Base-by-base conservation (phyloP, 2,113 vertebrate species). In the Erpornis zantholeuca region DNA sequence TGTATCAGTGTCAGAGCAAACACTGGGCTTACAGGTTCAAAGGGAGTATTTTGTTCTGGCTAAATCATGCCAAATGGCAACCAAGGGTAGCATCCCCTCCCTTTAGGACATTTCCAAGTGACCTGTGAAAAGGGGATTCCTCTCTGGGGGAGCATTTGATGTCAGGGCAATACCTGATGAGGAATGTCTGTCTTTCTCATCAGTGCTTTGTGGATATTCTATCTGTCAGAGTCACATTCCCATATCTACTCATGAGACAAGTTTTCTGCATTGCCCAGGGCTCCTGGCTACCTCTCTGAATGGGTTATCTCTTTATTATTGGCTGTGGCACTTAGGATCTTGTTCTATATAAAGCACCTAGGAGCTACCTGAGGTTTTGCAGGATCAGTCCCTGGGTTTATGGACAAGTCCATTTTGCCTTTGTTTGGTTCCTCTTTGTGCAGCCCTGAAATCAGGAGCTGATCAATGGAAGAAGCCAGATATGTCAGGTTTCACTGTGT, bases 401-500 rank as follows among this genome's bases (percentile, higher is more conserved):
- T 44, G 64, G 45, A 59, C 22, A 61, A 75, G 36, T 90, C 45
- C 3, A 0, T 82, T 92, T 94, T 28, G 1, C 35, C 38, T 88
- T 92, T 96, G n/a, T 73, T 86, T 78, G 31, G 11, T 18, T 91
- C 36, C 47, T 82, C 28, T 91, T 93, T 88, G 76, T 90, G 47
- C 24, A 69, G 40, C 21, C 47, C 25, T 68, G 79, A 42, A 88
- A 83, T 83, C 79, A 92, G 44, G 53, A 90, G 57, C 49, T 78
- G 50, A 81, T 92, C 76, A 61, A 69, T 65, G 40, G 92, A 83
- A 90, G 76, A 38, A 82, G 82, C 0, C 1, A 0, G 4, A 38
- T 92, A 86, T 60, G 75, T 83, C 90, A 86, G 56, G 64, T 95
- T 90, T 94, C 82, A 53, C 79, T 96, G 79, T 60, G 65, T 82